Conservation (phyloP, 2,113 vertebrate species). For the Martes martes region DNA sequence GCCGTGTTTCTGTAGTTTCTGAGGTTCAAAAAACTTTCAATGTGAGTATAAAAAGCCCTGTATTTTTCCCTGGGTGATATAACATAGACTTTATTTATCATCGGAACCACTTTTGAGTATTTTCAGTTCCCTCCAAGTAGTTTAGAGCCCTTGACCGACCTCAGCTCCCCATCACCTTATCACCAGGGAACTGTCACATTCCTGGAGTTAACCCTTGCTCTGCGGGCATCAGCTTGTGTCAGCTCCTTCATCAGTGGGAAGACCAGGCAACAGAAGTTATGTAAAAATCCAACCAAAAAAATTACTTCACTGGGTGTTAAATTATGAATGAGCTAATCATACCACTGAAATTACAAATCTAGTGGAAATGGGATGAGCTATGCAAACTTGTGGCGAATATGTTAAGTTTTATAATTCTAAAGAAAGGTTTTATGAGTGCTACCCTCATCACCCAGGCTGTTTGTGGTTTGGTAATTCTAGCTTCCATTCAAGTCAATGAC, state of each 20-base stretch:
- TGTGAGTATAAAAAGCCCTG: background rate
- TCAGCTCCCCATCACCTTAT: constrained; percentile 40
- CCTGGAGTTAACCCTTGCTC: constrained; percentile 78
- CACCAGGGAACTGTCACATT: constrained; percentile 80
- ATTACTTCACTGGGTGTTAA: background rate
- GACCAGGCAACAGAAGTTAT: background rate
- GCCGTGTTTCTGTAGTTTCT: background rate
- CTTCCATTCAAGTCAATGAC: background rate
- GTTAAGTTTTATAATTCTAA: background rate
- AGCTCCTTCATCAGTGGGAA: background rate
- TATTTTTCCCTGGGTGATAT: background rate
- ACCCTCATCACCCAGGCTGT: background rate
- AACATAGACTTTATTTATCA: background rate
- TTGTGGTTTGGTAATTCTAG: background rate
- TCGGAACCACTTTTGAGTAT: constrained; percentile 50
- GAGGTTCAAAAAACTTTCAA: background rate
- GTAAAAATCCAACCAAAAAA: background rate
- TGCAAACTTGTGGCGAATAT: background rate
- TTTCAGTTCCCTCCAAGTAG: constrained; percentile 68
- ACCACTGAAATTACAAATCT: background rate
- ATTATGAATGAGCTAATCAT: background rate
- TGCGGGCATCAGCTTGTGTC: constrained; percentile 3
- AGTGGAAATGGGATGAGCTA: background rate
- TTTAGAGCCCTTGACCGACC: constrained; percentile 70
- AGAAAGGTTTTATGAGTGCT: background rate